phyloP scores from a whole-genome alignment of 2,888 invertebrate genomes.

The Cephalotes varians region DNA sequence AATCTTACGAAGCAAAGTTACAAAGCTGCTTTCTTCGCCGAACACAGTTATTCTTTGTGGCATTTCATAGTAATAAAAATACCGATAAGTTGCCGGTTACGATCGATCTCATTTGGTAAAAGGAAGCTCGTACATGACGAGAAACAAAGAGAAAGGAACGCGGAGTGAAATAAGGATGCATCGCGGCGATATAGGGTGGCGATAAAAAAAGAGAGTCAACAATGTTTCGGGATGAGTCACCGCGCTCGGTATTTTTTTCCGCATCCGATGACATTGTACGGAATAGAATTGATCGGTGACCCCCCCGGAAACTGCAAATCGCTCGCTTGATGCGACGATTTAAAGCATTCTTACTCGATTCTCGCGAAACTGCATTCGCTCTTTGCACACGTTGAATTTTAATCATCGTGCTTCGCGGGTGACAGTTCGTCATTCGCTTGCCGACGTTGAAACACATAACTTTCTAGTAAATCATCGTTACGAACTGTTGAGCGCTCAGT shows the following conservation, averaged over 20 bases:
- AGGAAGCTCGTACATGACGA: neutral
- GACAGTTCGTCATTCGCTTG: neutral
- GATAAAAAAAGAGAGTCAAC: constrained; percentile 62
- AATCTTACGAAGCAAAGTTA: no score
- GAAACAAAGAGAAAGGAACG: neutral
- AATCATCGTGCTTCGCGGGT: neutral
- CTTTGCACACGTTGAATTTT: neutral
- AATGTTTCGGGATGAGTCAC: constrained; percentile 59
- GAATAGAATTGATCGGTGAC: neutral
- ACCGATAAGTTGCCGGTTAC: neutral
- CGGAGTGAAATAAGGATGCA: neutral
- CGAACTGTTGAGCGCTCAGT: neutral
- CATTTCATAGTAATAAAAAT: no score
- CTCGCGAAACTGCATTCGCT: neutral
- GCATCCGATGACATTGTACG: constrained; percentile 56
- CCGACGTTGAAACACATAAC: constrained; percentile 2
- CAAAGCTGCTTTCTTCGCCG: no score
- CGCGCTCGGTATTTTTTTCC: constrained; percentile 22
- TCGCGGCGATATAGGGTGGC: constrained; percentile 36
- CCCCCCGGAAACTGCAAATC: neutral
- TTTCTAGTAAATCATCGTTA: constrained; percentile 30
- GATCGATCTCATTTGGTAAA: neutral
- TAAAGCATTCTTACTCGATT: neutral
- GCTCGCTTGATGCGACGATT: neutral
- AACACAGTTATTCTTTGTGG: neutral